A percentile compares a stretch with the other conserved stretches of the same genome.
Conservation (phyloP, 2,113 vertebrate species). For the Phylloscopus trochiloides region DNA sequence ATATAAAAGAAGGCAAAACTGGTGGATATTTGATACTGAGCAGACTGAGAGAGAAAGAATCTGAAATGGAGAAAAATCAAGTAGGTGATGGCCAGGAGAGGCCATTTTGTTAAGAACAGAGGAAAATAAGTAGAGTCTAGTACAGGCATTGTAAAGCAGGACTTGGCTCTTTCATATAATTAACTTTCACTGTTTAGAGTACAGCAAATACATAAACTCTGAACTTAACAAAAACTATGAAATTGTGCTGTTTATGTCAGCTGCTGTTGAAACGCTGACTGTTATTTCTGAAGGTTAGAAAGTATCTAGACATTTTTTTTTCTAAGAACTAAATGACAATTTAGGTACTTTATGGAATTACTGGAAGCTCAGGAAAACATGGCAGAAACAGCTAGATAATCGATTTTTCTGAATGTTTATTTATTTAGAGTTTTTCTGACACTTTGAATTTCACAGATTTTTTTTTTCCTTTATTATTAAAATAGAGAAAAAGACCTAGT, state of each 20-base stretch:
- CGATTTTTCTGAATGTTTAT: not conserved
- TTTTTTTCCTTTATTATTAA: not conserved
- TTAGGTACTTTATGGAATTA: not conserved
- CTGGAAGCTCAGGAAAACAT: not conserved
- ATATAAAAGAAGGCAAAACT: not conserved
- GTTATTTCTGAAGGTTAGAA: not conserved
- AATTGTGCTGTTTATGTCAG: not conserved
- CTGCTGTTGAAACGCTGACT: not conserved
- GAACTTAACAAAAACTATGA: not conserved
- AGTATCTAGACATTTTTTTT: not conserved
- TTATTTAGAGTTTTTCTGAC: not conserved
- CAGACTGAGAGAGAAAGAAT: not conserved
- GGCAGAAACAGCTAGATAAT: not conserved
- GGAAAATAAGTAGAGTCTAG: not conserved
- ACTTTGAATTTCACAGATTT: not conserved
- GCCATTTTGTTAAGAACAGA: not conserved
- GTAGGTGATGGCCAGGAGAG: not conserved
- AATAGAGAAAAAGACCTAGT: not conserved
- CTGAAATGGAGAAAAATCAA: not conserved
- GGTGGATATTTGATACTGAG: not conserved
- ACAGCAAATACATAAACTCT: not conserved
- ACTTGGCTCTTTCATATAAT: not conserved
- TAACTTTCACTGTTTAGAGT: not conserved
- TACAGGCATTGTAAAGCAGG: not conserved
- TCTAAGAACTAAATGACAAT: not conserved